These are phyloP conservation scores for Antedon mediterranea DNA, from an alignment of 53 echinoderm and acorn worm species.

Conservation along the genomic window DNA sequence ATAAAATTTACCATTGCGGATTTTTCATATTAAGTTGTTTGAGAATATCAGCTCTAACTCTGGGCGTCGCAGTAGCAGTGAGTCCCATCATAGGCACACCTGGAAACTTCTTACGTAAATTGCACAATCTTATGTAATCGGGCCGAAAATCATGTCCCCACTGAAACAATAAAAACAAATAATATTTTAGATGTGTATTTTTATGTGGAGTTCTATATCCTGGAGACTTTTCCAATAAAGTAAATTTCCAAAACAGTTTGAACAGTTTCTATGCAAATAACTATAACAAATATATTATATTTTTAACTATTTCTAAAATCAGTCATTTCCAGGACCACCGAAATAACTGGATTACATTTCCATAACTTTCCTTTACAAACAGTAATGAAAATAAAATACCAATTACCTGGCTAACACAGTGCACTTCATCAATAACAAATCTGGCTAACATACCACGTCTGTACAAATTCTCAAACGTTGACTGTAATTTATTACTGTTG, in stretches of 20 bases:
- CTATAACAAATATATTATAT: too few relatives aligned
- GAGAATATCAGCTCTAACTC: slow-evolving; percentile 79
- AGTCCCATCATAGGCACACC: slow-evolving; percentile 95
- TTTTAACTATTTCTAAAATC: too few relatives aligned
- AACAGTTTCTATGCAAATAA: too few relatives aligned
- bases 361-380: too few relatives aligned
- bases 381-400: too few relatives aligned
- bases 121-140: slow-evolving; percentile 80
- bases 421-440: slow-evolving; percentile 97
- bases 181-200: too few relatives aligned
- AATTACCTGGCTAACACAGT: slow-evolving; percentile 81
- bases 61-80: slow-evolving; percentile 91
- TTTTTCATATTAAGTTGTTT: slow-evolving; percentile 79
- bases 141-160: slow-evolving; percentile 99
- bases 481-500: slow-evolving; percentile 71
- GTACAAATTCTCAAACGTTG: slow-evolving; percentile 84
- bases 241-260: too few relatives aligned
- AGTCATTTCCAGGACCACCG: too few relatives aligned
- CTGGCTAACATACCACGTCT: slow-evolving; percentile 65
- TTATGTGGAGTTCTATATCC: too few relatives aligned
- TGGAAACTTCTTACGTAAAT: slow-evolving; percentile 78
- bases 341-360: too few relatives aligned
- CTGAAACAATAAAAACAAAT: slow-evolving; percentile 8
- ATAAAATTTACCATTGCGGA: slow-evolving; percentile 72
- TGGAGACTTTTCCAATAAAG: too few relatives aligned